Conservation (phyloP, 2,888 invertebrate species). For the Drosophila fungiperda region DNA sequence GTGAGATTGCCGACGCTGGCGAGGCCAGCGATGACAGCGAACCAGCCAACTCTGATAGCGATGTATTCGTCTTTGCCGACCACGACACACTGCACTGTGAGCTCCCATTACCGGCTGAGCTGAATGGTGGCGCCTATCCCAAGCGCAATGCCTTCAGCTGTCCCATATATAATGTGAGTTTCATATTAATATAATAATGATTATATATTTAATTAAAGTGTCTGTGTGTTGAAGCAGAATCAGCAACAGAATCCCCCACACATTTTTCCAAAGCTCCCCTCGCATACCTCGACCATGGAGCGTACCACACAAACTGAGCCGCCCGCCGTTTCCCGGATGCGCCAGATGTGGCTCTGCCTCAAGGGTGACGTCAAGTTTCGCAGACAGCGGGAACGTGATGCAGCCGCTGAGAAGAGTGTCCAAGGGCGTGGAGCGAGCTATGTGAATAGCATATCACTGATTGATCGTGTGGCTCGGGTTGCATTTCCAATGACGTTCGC, state of each 20-base stretch:
- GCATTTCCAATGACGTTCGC: constrained; percentile 95
- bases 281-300: constrained; percentile 89
- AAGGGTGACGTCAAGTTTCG: constrained; percentile 92
- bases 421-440: constrained; percentile 86
- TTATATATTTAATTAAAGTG: not conserved
- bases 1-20: constrained; percentile 38
- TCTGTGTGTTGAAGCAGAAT: constrained; percentile 14
- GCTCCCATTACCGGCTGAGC: constrained; percentile 79
- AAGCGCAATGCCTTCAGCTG: constrained; percentile 88
- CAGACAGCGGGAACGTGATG: constrained; percentile 90
- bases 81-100: constrained; percentile 67
- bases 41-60: constrained; percentile 55
- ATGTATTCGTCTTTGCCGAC: constrained; percentile 59
- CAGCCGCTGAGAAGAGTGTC: constrained; percentile 85
- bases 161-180: constrained; percentile 88
- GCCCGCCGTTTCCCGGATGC: constrained; percentile 90
- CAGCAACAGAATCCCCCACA: constrained; percentile 84
- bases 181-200: too few relatives aligned
- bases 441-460: constrained; percentile 94
- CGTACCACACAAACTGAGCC: constrained; percentile 93
- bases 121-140: constrained; percentile 83
- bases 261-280: constrained; percentile 80
- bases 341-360: constrained; percentile 92
- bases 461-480: constrained; percentile 92
- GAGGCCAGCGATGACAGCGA: constrained; percentile 66